A percentile compares a stretch with the other conserved stretches of the same genome.
These are phyloP conservation scores for Cephus pulcher DNA, from an alignment of 2,888 invertebrate genomes.

Conservation along the genomic window DNA sequence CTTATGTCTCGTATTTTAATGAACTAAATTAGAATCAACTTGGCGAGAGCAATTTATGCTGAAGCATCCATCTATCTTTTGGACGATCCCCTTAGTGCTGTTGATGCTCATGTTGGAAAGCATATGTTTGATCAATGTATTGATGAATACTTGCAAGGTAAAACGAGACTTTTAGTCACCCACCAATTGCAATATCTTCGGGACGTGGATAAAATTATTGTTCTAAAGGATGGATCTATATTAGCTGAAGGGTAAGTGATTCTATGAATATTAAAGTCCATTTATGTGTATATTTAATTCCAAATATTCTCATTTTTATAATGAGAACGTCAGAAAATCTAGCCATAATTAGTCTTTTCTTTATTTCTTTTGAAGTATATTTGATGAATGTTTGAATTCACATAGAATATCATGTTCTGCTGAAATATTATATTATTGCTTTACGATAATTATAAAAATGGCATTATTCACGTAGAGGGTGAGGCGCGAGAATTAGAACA, in stretches of 20 bases:
- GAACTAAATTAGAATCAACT: slow-evolving; percentile 73
- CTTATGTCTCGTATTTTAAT: background rate
- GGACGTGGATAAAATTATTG: slow-evolving; percentile 60
- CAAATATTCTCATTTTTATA: background rate
- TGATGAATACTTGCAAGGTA: slow-evolving; percentile 69
- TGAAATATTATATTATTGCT: too few species aligned
- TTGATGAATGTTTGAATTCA: too few species aligned
- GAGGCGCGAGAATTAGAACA: too few species aligned
- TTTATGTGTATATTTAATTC: background rate
- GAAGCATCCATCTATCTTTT: slow-evolving; percentile 88
- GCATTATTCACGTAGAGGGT: too few species aligned
- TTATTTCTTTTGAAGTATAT: background rate
- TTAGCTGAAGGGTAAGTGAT: slow-evolving; percentile 47
- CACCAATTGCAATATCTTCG: slow-evolving; percentile 72
- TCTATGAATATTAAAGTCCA: background rate
- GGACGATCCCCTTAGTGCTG: slow-evolving; percentile 93
- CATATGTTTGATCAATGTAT: slow-evolving; percentile 89
- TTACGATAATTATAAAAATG: slow-evolving; percentile 31
- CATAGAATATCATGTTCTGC: too few species aligned
- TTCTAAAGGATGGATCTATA: slow-evolving; percentile 58
- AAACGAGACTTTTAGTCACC: slow-evolving; percentile 71
- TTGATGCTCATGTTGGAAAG: slow-evolving; percentile 91
- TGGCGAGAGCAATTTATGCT: slow-evolving; percentile 88
- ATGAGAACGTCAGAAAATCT: background rate
- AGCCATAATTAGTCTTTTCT: background rate